Base-by-base conservation (phyloP, 1,140 invertebrate species). In the Gerris buenoi region DNA sequence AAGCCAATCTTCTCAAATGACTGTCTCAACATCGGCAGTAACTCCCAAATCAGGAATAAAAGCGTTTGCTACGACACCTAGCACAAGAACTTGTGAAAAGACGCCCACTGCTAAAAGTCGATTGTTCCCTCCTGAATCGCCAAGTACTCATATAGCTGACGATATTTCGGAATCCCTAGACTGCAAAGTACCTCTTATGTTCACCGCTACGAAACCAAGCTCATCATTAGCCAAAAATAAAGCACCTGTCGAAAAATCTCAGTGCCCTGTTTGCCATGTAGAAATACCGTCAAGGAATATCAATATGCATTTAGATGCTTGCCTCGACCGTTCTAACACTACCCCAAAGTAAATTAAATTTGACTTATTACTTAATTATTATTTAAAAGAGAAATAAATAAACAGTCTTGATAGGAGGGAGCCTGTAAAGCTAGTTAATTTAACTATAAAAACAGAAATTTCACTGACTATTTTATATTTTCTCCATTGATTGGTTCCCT, bases 191-290 rank as follows among this genome's bases (percentile, higher is more conserved):
- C 62, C 27, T 13, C 2, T 25, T 33, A 29, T 46, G 27, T 64
- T 46, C 27, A n/a, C 29, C 18, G 25, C 13, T 18, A 33, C 27
- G 2, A 46, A 46, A 46, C 5, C 33, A 5, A 57, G 64, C 22
- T 25, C 58, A 3, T 15, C 58, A 14, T 10, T 25, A 22, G 15
- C 58, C 23, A 57, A 18, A 22, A 23, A 23, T 27, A 61, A 27
- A 22, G 70, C 65, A 27, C 66, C 66, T 33, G 64, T 60, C 27
- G 71, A 75, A 46, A 67, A 68, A 67, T 79, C 82, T 10, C 60
- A 72, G n/a, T 84, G 83, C 74, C 82, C 83, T 46, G 80, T 84
- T 0, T 84, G 82, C 67, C 74, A 72, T 65, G 79, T 82, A 28
- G 73, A 76, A 13, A 75, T 84, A 56, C 72, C 75, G 14, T 70